Base-by-base conservation (phyloP, 2,797 vertebrate species). In the Urosaurus nigricauda region DNA sequence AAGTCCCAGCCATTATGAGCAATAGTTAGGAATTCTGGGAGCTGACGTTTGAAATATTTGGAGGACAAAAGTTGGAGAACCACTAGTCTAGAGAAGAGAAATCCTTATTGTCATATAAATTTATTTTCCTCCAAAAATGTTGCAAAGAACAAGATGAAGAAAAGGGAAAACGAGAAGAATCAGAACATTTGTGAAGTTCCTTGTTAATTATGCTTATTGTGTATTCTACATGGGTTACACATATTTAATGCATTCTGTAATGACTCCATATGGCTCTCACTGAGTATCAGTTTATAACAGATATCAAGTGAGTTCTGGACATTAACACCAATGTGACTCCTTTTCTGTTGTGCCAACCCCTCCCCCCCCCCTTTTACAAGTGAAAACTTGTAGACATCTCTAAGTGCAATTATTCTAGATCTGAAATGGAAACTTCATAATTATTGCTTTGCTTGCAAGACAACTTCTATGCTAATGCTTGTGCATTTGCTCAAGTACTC, bases 371-470 rank as follows among this genome's bases (percentile, higher is more conserved):
- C 17, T 29, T n/a, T 40, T 75, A 75, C 79, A 86, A 29, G n/a
- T 58, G 73, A 82, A 77, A 75, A 82, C 53, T 74, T 89, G 56
- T 43, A 43, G 51, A n/a, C 68, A 85, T 32, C 75, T 21, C 53
- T 85, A 68, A 82, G 86, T 82, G 88, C 71, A 68, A 70, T 79
- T 85, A 71, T 73, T 83, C 58, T 77, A 56, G 40, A 77, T 83
- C 68, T 70, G 35, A 89, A 89, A 86, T 86, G 84, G 84, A 83
- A 82, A 78, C 47, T 75, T 85, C 73, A 70, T 68, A 82, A 86
- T 83, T 68, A 58, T 21, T 14, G 4, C 7, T 90, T 12, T 83
- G 60, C 73, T 92, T 71, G 56, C 88, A 80, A 5, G 74, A 81
- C 74, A 90, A 51, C 26, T 53, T 80, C 78, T 81, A 26, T 56